Base-by-base conservation (phyloP, 2,797 vertebrate species). In the Mus spretus region DNA sequence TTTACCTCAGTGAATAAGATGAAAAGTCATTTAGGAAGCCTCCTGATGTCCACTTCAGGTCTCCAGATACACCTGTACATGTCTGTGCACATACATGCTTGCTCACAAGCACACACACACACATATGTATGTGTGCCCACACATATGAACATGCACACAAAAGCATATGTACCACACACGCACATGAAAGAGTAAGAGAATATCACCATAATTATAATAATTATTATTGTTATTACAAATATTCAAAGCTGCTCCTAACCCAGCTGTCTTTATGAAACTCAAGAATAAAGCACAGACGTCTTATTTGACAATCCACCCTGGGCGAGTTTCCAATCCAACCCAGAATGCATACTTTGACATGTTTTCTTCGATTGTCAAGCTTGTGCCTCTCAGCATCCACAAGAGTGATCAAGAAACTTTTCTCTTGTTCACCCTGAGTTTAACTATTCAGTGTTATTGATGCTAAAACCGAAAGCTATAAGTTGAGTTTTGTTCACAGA, bases 221-320 rank as follows among this genome's bases (percentile, higher is more conserved):
- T 93, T 65, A 92, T 75, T 85, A 83, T 96, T 90, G 94, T 94
- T 31, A 90, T 91, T 85, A 86, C 44, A 94, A 80, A 96, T 90
- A 87, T 94, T 95, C 90, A 96, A 93, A 80, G 80, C 91, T 95
- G 72, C 77, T 78, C 77, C 90, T 90, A 96, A 96, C 67, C 84
- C 94, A 96, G 89, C 96, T 96, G 93, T 89, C 93, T 96, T 97
- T 96, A 93, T 84, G 77, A 93, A 93, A 40, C 93, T 90, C 95
- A 94, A 93, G 34, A 75, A 24, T 70, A 91, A 96, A 91, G 81
- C 93, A 91, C n/a, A 72, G 65, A 93, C 81, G 55, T 93, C 93
- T 97, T 81, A 89, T 0, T 10, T 82, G 57, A 89, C 12, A 84
- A 95, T 95, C 83, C 77, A 90, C 37, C 37, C 89, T 50, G 75